phyloP scores from a whole-genome alignment of 2,888 invertebrate species.

The Phaonia tiefii region DNA sequence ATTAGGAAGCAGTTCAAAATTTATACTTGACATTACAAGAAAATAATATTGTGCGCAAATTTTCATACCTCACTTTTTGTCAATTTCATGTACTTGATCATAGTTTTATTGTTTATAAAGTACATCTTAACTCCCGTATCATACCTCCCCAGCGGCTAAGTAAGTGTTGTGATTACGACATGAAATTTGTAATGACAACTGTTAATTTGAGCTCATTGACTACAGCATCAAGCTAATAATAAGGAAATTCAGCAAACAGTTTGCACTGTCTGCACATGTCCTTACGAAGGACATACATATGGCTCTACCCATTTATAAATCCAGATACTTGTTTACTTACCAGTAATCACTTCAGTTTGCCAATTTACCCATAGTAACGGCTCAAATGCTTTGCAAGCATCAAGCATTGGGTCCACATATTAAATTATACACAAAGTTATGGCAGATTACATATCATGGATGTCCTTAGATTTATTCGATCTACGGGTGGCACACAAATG shows the following conservation, averaged over 20 bases:
- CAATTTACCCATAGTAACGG: constrained; percentile 29
- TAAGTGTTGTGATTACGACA: constrained; percentile 74
- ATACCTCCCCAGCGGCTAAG: no score
- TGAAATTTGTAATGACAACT: constrained; percentile 61
- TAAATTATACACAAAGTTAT: constrained; percentile 23
- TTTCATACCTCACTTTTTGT: no score
- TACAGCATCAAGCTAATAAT: constrained; percentile 42
- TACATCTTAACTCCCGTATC: no score
- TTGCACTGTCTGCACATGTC: not conserved
- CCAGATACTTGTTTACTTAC: no score
- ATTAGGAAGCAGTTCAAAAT: no score
- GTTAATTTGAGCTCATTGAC: constrained; percentile 43
- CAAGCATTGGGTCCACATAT: constrained; percentile 2
- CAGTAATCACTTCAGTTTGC: constrained; percentile 47
- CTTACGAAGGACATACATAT: not conserved
- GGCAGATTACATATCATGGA: constrained; percentile 26
- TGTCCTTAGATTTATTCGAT: constrained; percentile 31
- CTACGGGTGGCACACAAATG: constrained; percentile 3
- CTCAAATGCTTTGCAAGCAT: constrained; percentile 53
- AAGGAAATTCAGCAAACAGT: constrained; percentile 21
- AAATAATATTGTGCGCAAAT: no score
- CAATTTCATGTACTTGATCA: no score
- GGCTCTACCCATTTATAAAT: no score
- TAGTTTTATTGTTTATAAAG: no score
- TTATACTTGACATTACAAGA: no score